These are phyloP conservation scores for Eupithecia insigniata DNA, from an alignment of 2,888 invertebrate genomes.

Conservation along the genomic window DNA sequence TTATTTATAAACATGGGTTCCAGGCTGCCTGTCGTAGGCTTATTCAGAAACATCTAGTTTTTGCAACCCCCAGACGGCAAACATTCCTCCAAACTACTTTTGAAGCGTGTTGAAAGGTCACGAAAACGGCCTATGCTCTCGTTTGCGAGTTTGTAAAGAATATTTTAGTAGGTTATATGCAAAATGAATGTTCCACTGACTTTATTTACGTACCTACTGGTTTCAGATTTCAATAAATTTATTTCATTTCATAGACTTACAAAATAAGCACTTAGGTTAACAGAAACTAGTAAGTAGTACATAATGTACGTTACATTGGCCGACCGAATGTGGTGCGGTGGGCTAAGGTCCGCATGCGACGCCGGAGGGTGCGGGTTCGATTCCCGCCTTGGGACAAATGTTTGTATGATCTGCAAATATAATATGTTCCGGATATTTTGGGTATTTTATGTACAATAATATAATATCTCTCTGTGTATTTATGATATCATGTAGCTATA, in stretches of 20 bases:
- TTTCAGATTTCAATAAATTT: too few species aligned
- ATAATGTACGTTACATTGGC: too few species aligned
- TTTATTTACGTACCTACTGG: not conserved
- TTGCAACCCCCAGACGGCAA: not conserved
- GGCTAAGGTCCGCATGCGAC: not conserved
- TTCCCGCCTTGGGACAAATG: not conserved
- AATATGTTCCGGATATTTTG: too few species aligned
- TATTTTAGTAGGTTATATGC: conserved; percentile 3
- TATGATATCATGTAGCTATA: too few species aligned
- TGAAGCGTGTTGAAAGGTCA: conserved; percentile 13
- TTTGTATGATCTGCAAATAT: not conserved
- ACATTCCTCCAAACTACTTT: conserved; percentile 10
- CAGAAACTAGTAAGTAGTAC: too few species aligned
- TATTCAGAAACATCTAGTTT: not conserved
- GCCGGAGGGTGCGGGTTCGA: not conserved
- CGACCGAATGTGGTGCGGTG: not conserved
- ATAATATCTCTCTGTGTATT: too few species aligned
- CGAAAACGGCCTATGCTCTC: not conserved
- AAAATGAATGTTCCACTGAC: not conserved
- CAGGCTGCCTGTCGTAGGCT: not conserved
- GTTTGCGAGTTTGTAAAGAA: not conserved
- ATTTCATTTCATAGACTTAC: too few species aligned
- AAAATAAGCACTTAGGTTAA: too few species aligned
- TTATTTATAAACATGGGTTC: too few species aligned
- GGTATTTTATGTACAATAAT: too few species aligned